A percentile compares a stretch with the other conserved stretches of the same genome.
Conservation (phyloP, 2,797 vertebrate genomes). For the Sebastes matsubarae region DNA sequence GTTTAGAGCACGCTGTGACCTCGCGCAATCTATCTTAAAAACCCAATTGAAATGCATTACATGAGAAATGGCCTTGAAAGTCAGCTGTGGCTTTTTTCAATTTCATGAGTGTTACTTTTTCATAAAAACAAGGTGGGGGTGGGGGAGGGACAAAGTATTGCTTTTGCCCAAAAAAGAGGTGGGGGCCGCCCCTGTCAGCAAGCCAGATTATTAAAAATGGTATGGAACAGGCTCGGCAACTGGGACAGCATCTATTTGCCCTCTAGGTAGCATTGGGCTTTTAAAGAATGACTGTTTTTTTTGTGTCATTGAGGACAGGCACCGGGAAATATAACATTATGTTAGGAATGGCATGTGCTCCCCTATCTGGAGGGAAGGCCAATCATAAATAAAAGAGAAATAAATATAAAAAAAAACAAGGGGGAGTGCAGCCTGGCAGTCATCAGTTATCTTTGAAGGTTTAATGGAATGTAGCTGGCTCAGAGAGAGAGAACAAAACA, state of each 20-base stretch:
- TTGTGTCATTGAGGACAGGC: slow-evolving; percentile 63
- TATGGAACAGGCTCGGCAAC: slow-evolving; percentile 55
- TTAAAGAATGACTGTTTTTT: slow-evolving; percentile 71
- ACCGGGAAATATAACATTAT: slow-evolving; percentile 68
- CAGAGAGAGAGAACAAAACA: not conserved
- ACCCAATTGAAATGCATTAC: slow-evolving; percentile 66
- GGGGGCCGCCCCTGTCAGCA: slow-evolving; percentile 44
- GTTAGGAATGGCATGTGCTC: slow-evolving; percentile 58
- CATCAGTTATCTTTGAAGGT: slow-evolving; percentile 78
- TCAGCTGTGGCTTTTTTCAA: slow-evolving; percentile 65
- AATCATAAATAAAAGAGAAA: slow-evolving; percentile 73
- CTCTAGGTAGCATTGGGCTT: slow-evolving; percentile 65
- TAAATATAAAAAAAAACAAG: slow-evolving; percentile 47
- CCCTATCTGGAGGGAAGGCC: slow-evolving; percentile 57
- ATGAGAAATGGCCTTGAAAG: slow-evolving; percentile 60
- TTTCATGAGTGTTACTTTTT: slow-evolving; percentile 71
- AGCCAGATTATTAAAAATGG: slow-evolving; percentile 77
- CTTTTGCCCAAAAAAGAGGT: slow-evolving; percentile 36
- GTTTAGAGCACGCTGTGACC: slow-evolving; percentile 45
- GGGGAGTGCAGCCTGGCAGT: slow-evolving; percentile 50
- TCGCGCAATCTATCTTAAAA: slow-evolving; percentile 58
- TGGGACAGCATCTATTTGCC: slow-evolving; percentile 71
- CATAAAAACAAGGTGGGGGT: slow-evolving; percentile 49
- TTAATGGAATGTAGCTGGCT: slow-evolving; percentile 73
- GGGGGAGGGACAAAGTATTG: slow-evolving; percentile 52